Conservation (phyloP, 2,888 invertebrate species). For the Diarsia dahlii region DNA sequence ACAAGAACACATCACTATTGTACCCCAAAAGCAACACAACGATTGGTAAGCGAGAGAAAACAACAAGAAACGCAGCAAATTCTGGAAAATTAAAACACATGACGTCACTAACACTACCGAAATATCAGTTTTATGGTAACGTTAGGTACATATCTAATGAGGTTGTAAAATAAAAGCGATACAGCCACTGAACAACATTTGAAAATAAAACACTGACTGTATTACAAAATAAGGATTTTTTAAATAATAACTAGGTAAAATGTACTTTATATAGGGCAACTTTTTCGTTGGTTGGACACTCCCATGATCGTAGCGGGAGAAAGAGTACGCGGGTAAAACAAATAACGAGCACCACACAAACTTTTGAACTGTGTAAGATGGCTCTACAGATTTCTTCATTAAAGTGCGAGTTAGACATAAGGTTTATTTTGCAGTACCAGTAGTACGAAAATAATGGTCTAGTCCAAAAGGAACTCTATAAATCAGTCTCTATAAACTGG, state of each 20-base stretch:
- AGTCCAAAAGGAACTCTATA: neutral
- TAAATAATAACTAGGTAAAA: constrained; percentile 59
- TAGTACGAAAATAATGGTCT: neutral
- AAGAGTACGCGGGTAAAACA: neutral
- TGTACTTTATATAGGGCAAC: constrained; percentile 48
- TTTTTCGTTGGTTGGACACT: neutral
- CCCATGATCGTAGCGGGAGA: neutral
- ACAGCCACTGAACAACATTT: constrained; percentile 68
- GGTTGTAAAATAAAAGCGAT: constrained; percentile 61
- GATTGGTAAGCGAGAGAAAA: constrained; percentile 73
- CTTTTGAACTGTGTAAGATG: neutral
- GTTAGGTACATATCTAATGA: constrained; percentile 57
- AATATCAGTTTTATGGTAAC: constrained; percentile 54
- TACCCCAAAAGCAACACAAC: constrained; percentile 18
- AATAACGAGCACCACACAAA: neutral
- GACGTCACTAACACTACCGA: constrained; percentile 66
- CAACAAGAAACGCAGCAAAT: constrained; percentile 74
- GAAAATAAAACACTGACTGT: constrained; percentile 67
- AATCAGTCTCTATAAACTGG: neutral
- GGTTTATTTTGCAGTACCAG: neutral
- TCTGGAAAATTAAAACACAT: constrained; percentile 73
- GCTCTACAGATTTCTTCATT: neutral
- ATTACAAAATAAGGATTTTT: constrained; percentile 52
- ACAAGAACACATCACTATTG: constrained; percentile 57
- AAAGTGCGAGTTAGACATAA: neutral